A percentile compares a stretch with the other conserved stretches of the same genome.
phyloP scores from a whole-genome alignment of 2,888 invertebrate genomes.

The Polydrusus cervinus region DNA sequence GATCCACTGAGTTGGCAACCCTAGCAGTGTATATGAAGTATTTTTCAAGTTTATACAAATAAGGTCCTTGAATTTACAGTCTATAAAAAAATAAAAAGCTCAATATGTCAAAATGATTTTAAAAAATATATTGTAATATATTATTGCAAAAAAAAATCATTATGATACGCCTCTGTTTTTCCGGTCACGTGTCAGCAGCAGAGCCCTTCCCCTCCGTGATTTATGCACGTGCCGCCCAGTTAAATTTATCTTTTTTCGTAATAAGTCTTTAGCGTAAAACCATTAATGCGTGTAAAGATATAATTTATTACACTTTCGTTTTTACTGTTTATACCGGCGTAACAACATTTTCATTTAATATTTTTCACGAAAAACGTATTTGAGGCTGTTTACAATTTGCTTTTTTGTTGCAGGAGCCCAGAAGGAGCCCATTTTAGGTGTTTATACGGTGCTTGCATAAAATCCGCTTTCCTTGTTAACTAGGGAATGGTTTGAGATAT shows the following conservation, averaged over 20 bases:
- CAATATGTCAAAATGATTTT: no score
- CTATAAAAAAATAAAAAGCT: no score
- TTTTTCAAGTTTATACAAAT: no score
- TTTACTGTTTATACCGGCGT: neutral
- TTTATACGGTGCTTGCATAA: no score
- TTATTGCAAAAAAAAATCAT: neutral
- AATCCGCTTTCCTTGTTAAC: no score
- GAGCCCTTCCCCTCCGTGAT: constrained; percentile 11
- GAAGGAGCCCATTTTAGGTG: no score
- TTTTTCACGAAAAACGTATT: neutral
- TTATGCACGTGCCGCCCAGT: constrained; percentile 26
- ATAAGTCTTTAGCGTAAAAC: constrained; percentile 22
- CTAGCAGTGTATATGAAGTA: no score
- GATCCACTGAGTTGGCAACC: no score
- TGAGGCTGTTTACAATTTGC: neutral
- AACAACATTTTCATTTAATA: neutral
- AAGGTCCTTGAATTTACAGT: no score
- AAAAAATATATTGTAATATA: no score
- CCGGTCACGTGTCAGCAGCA: constrained; percentile 17
- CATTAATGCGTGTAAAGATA: constrained; percentile 21
- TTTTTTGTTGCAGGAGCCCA: no score
- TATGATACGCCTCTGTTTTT: neutral
- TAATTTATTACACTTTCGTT: constrained; percentile 23
- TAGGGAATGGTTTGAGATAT: no score
- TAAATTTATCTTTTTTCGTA: constrained; percentile 28